Base-by-base conservation (phyloP, 2,888 invertebrate species). In the Drosophila kambysellisi region DNA sequence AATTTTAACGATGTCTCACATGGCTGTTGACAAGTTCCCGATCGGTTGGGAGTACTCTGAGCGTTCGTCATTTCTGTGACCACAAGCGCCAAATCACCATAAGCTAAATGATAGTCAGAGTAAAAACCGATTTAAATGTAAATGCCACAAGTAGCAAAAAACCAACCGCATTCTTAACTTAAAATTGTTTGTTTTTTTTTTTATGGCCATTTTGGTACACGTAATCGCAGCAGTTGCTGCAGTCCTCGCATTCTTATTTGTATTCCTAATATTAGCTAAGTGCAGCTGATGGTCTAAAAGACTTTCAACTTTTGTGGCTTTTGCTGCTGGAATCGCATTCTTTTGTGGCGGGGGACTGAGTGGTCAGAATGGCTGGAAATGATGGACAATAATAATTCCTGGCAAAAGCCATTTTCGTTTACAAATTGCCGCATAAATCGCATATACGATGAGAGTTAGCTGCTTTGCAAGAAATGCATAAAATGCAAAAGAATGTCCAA, bases 391-490 rank as follows among this genome's bases (percentile, higher is more conserved):
- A 87, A 87, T 87, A 87, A 81, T 87, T 89, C 86, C 87, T 86
- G 89, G 88, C 89, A 88, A 89, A 88, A 89, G 79, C 89, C 87
- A 89, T 87, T 87, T 87, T 89, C 89, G 89, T 89, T 88, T 87
- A 87, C 87, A 87, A 87, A 87, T 87, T 87, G 87, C 87, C 89
- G 87, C 87, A 87, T 87, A 89, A 87, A 89, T 87, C 89, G 87
- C 89, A 87, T 88, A 87, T 87, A 89, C 89, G 89, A 89, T 87
- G 87, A 87, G 85, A 89, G 79, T 83, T 82, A 61, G 79, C 68
- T 60, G 71, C 71, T 58, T 65, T 65, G 50, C 64, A 74, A 72
- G 73, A 85, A 80, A 75, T 80, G 82, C 76, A 88, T 73, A 76
- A 84, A 79, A 84, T 81, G 76, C 81, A 74, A 80, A 70, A 66